Evolutionary conservation across 2,888 invertebrate species (phyloP).

Genomic region (Linnaemya vulpina): DNA sequence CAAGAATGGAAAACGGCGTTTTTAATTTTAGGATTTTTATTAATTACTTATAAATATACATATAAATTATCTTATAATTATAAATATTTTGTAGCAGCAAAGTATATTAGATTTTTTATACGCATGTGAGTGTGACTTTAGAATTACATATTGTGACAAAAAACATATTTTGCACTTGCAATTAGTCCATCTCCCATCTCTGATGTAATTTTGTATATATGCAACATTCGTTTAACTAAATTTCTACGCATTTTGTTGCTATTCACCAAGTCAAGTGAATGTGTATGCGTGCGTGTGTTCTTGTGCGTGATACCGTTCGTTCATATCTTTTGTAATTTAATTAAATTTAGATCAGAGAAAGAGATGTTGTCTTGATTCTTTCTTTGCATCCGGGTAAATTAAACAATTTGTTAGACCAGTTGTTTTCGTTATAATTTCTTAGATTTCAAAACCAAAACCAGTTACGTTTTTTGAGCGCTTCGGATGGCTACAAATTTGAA

Average conservation of each 20-base stretch:
- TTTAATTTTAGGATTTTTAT: too few species aligned
- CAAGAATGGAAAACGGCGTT: not conserved
- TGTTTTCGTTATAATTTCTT: conserved; percentile 11
- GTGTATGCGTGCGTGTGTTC: not conserved
- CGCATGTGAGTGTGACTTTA: too few species aligned
- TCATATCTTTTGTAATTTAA: conserved; percentile 68
- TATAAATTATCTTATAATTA: too few species aligned
- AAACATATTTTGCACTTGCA: too few species aligned
- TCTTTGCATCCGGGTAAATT: conserved; percentile 70
- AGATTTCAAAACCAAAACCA: conserved; percentile 28
- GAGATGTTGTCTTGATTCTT: conserved; percentile 55
- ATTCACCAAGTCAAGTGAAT: not conserved
- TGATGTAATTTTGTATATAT: not conserved
- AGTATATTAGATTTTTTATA: too few species aligned
- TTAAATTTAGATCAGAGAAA: conserved; percentile 69
- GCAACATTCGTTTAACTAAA: conserved; percentile 17
- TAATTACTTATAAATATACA: too few species aligned
- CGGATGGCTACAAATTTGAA: conserved; percentile 11
- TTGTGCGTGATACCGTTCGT: too few species aligned
- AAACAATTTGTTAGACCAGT: conserved; percentile 58
- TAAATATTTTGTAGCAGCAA: too few species aligned
- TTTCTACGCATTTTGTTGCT: conserved; percentile 24
- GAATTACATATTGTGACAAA: too few species aligned
- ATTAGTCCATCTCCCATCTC: not conserved
- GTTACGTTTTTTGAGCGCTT: conserved; percentile 14